Evolutionary conservation across 2,113 vertebrate genomes (phyloP), one percentile per base, ranked within the genome.

Genomic region (Larimichthys crocea): DNA sequence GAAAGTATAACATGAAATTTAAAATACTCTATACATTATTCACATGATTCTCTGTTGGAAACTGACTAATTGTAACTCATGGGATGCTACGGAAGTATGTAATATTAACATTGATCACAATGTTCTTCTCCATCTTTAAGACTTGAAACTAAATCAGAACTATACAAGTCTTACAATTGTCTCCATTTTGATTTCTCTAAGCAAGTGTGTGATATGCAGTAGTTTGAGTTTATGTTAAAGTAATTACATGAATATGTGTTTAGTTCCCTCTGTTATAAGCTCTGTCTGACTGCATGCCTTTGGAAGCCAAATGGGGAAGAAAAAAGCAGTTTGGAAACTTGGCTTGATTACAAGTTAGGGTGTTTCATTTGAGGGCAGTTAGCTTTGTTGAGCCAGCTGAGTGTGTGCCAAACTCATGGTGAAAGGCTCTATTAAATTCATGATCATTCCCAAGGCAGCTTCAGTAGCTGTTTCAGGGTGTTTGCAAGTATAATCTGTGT

Each of bases 281-380:
- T 52, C 22, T 52, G 65, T 12, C 10, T 70, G n/a, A 80, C 67
- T 76, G 20, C 49, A 71, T 70, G 69, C 42, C 63, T 79, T 73
- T 75, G 80, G 72, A 86, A 73, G 75, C 52, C 70, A 71, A 61
- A 10, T 24, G 6, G 56, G 61, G 56, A 26, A 70, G 46, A 84
- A 48, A 65, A 80, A 70, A 79, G 72, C 76, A 55, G 62, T 65
- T 76, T 85, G 88, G 88, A 88, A 86, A 88, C 75, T 77, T 89
- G 88, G 88, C 90, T 56, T 72, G 9, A 42, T 82, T 68, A 84
- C 80, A 88, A 77, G 71, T 77, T 16, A 20, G 72, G 63, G 75
- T 57, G 85, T 89, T 88, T 88, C 68, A 81, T 86, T 80, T 83
- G 78, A 84, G 74, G 81, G 84, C 74, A 85, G 83, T 69, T 74